These are phyloP conservation scores for Caenorhabditis remanei DNA, from an alignment of 1,140 invertebrate species.

Conservation along the genomic window DNA sequence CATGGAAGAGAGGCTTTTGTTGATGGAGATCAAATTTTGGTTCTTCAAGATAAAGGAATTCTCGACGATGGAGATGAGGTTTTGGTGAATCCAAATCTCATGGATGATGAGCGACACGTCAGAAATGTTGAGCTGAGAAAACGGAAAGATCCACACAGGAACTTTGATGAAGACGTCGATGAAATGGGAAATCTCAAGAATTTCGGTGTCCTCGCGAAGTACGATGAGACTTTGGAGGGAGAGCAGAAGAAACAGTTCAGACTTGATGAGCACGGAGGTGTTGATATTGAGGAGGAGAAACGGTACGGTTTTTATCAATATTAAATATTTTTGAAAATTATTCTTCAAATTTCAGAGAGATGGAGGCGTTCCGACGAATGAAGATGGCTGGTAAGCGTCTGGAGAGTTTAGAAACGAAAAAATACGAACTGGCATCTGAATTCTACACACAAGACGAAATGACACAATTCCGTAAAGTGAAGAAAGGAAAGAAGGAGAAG, in stretches of 20 bases:
- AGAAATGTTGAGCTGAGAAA: conserved; percentile 90
- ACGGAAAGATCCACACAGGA: conserved; percentile 85
- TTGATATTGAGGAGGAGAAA: conserved; percentile 62
- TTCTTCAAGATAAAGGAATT: conserved; percentile 90
- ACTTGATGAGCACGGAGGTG: conserved; percentile 82
- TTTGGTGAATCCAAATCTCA: conserved; percentile 93
- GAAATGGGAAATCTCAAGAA: conserved; percentile 84
- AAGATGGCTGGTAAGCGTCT: conserved; percentile 75
- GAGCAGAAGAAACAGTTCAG: conserved; percentile 85
- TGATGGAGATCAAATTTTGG: conserved; percentile 91
- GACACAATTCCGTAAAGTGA: conserved; percentile 91
- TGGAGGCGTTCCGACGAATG: conserved; percentile 82
- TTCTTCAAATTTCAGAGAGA: conserved; percentile 67
- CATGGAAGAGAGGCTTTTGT: conserved; percentile 86
- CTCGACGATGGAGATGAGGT: conserved; percentile 87
- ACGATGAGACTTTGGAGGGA: conserved; percentile 94
- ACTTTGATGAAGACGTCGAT: conserved; percentile 90
- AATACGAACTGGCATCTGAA: conserved; percentile 86
- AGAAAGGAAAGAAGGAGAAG: conserved; percentile 85
- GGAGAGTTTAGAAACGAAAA: conserved; percentile 81
- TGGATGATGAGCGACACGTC: conserved; percentile 91
- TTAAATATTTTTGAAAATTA: background rate
- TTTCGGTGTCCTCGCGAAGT: conserved; percentile 87
- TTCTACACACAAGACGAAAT: conserved; percentile 84
- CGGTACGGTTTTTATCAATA: conserved; percentile 4